Base-by-base conservation (phyloP, 2,113 vertebrate genomes). In the Gymnogyps californianus region DNA sequence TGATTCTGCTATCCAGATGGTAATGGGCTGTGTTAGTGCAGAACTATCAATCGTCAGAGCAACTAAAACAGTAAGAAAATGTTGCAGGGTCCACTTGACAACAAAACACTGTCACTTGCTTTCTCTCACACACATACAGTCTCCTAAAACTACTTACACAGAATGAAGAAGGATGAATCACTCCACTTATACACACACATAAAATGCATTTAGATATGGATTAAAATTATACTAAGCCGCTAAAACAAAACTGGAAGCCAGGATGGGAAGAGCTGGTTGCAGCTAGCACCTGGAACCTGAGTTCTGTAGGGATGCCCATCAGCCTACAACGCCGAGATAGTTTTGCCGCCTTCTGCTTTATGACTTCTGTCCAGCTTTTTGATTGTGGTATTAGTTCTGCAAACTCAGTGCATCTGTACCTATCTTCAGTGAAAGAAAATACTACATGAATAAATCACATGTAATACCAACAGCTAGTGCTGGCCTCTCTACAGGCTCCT, bases 291-390 rank as follows among this genome's bases (percentile, higher is more conserved):
- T 24, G 71, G 31, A 25, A 13, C 17, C 34, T 9, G 55, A 47
- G 4, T 46, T 74, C 78, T 54, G 34, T 2, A 38, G 31, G 55
- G 70, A 51, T 24, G 42, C 47, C 62, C 51, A 1, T 36, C 6
- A 24, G 12, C 46, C 20, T 2, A 1, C 28, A 32, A 12, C 4
- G 4, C 28, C 1, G 1, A 13, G 9, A 18, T 6, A 5, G 11
- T 11, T n/a, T 28, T 62, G 70, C 29, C 42, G 26, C 31, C 71
- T 70, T 59, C 54, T 70, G 55, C 85, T 62, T 7, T 0, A 24
- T 52, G 47, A 52, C 17, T 42, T 38, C 62, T 34, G 8, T 7
- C 24, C 51, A 42, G 46, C 11, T 22, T 81, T 80, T 24, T 31
- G 51, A 61, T 32, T 20, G 40, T 26, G 18, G n/a, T 29, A 29